Conservation (phyloP, 2,888 invertebrate genomes). For the Lepidocyrtinus sp. region DNA sequence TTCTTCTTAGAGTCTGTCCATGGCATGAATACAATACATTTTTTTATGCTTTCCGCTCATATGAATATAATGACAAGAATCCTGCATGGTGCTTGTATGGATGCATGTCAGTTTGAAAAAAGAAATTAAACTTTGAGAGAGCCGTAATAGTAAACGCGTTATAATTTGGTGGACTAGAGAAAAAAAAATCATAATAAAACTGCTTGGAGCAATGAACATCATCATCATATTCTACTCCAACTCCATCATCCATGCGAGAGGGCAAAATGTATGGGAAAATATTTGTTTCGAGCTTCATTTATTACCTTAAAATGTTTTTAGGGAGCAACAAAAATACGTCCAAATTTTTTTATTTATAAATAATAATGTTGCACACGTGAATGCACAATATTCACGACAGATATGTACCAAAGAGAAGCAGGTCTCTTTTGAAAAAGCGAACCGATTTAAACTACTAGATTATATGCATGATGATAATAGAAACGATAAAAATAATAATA, state of each 20-base stretch:
- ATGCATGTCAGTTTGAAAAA: not conserved
- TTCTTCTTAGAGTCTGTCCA: too few relatives aligned
- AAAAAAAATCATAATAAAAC: not conserved
- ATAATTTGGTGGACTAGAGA: conserved; percentile 21
- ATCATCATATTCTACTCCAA: not conserved
- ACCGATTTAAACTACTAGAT: conserved; percentile 5
- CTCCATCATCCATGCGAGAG: conserved; percentile 28
- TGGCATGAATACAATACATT: too few relatives aligned
- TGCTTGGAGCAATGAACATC: not conserved
- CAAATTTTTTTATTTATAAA: conserved; percentile 32
- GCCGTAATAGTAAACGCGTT: conserved; percentile 44
- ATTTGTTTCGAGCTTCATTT: conserved; percentile 61
- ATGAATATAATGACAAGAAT: too few relatives aligned
- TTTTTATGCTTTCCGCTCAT: too few relatives aligned
- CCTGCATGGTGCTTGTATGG: too few relatives aligned
- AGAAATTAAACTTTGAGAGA: conserved; percentile 29
- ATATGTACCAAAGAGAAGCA: not conserved
- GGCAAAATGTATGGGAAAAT: conserved; percentile 64
- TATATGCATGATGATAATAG: not conserved
- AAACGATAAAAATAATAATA: conserved; percentile 10
- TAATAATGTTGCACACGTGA: conserved; percentile 43
- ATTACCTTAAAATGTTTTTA: conserved; percentile 43
- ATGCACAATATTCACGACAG: conserved; percentile 40
- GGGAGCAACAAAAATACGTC: conserved; percentile 44
- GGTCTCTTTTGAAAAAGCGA: not conserved